A percentile compares a stretch with the other conserved stretches of the same genome.
Conservation (phyloP, 2,797 vertebrate species). For the Notoglanidium macrostoma region DNA sequence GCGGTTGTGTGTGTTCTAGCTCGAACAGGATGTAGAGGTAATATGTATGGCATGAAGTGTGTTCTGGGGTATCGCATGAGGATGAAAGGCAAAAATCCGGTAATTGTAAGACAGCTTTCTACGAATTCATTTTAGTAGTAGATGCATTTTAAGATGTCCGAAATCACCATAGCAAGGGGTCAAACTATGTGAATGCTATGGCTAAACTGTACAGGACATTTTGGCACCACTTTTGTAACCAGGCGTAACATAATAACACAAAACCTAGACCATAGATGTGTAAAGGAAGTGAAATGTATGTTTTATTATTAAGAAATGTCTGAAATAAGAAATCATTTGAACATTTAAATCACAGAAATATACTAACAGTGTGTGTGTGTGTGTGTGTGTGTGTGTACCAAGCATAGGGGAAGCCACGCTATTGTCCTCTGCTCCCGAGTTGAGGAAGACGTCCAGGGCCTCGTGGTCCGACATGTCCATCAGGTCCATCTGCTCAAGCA, state of each 20-base stretch:
- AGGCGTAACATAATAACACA: too few relatives aligned
- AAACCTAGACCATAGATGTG: background rate
- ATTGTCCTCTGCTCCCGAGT: conserved; percentile 82
- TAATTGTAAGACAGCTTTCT: background rate
- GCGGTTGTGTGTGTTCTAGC: background rate
- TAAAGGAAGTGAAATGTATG: background rate
- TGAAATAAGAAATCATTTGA: background rate
- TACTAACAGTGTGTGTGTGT: background rate
- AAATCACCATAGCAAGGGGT: background rate
- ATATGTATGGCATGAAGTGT: background rate
- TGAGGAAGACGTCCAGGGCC: conserved; percentile 85
- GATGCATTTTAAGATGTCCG: background rate
- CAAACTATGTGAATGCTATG: background rate
- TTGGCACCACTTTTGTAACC: background rate
- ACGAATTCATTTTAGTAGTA: background rate
- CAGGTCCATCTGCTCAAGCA: conserved; percentile 88
- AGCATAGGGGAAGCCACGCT: conserved; percentile 78
- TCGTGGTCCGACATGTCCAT: conserved; percentile 87
- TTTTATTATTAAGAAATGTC: background rate
- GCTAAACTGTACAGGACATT: background rate
- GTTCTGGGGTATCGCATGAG: background rate
- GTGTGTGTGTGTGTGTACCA: conserved; percentile 69
- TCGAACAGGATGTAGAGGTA: background rate
- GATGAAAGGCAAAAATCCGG: background rate
- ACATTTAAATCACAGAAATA: too few relatives aligned